Evolutionary conservation across 2,113 vertebrate genomes (phyloP).

Genomic region (Odontesthes bonariensis): DNA sequence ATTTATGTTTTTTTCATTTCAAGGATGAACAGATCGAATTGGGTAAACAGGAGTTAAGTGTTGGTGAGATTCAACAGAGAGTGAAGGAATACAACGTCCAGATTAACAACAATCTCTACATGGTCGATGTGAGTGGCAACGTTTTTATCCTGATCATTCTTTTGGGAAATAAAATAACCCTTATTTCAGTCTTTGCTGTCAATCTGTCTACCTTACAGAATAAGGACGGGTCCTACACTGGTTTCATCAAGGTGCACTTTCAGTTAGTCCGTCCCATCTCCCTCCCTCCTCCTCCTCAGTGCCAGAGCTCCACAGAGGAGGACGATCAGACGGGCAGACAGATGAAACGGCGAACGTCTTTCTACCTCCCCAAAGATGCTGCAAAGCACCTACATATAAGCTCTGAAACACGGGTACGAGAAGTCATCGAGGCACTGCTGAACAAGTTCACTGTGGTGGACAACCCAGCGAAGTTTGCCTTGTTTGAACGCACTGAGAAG

Average conservation of each 20-base stretch:
- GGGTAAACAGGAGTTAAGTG: conserved; percentile 86
- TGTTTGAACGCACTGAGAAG: conserved; percentile 91
- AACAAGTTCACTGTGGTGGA: conserved; percentile 96
- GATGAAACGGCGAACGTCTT: conserved; percentile 90
- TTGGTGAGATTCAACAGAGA: conserved; percentile 88
- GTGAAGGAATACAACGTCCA: conserved; percentile 95
- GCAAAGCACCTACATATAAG: conserved; percentile 95
- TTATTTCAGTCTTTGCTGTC: neutral
- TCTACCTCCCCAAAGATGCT: conserved; percentile 95
- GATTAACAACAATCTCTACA: conserved; percentile 95
- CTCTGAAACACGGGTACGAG: conserved; percentile 88
- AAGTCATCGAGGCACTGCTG: conserved; percentile 95
- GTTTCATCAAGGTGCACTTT: conserved; percentile 97
- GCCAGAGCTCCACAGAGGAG: conserved; percentile 73
- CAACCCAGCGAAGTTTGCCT: conserved; percentile 94
- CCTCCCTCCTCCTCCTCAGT: conserved; percentile 84
- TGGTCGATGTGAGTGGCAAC: conserved; percentile 88
- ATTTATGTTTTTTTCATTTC: no score
- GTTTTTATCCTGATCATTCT: neutral
- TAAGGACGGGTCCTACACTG: conserved; percentile 93
- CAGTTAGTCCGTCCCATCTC: conserved; percentile 92
- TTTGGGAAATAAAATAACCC: neutral
- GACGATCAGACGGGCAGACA: conserved; percentile 66
- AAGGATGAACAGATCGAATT: conserved; percentile 90
- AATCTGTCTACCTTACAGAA: conserved; percentile 80